These are phyloP conservation scores for Agrochola macilenta DNA, from an alignment of 2,888 invertebrate species.

Conservation along the genomic window DNA sequence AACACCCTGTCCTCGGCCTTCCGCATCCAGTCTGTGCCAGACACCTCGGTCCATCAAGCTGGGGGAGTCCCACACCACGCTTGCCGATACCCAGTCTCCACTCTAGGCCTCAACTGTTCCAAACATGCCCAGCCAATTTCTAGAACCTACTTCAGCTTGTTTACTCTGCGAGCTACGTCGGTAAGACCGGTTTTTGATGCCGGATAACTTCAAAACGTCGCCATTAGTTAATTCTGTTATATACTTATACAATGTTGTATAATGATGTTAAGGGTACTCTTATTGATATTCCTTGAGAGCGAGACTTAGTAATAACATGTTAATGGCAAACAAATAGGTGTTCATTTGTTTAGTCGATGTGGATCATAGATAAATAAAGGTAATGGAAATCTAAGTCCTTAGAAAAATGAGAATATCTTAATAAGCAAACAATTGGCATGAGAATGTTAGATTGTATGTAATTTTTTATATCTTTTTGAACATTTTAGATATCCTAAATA, in stretches of 20 bases:
- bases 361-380: not conserved
- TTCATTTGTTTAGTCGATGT: constrained; percentile 32
- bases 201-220: not conserved
- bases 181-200: not conserved
- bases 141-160: too few species aligned
- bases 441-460: not conserved
- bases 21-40: not conserved
- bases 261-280: not conserved
- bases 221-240: not conserved
- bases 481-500: not conserved
- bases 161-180: not conserved
- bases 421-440: not conserved
- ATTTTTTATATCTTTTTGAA: not conserved
- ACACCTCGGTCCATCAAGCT: not conserved
- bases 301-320: constrained; percentile 15
- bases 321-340: constrained; percentile 32
- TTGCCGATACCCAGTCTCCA: not conserved
- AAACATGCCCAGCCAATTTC: too few species aligned
- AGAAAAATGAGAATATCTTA: not conserved
- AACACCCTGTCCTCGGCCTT: not conserved
- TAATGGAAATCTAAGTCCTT: not conserved
- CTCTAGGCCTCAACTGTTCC: too few species aligned
- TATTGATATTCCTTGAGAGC: constrained; percentile 24
- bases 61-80: not conserved
- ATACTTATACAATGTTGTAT: not conserved